Evolutionary conservation across 37 sponge, comb jelly and placozoan species (phyloP).

Genomic region (Cliona cf. orientalis): DNA sequence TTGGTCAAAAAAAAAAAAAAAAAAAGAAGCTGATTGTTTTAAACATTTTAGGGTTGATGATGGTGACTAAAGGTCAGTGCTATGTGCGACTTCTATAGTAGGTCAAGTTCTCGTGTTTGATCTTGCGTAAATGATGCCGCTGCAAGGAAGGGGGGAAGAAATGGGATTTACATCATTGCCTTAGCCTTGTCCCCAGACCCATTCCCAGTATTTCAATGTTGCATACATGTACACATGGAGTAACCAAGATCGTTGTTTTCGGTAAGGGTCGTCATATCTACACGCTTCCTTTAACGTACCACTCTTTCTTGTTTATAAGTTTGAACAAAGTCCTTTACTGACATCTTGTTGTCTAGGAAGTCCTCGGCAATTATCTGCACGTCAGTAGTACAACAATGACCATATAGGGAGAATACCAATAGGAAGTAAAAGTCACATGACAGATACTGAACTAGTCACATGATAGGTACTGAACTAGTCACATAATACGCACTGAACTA

Average conservation of each 20-base stretch:
- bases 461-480: neutral
- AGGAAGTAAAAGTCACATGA: neutral
- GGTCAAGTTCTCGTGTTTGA: conserved; percentile 49
- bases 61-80: too few species aligned
- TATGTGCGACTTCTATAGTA: too few species aligned
- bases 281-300: conserved; percentile 10
- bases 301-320: conserved; percentile 50
- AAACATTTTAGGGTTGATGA: neutral
- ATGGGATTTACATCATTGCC: neutral
- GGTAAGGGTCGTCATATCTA: neutral
- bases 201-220: too few species aligned
- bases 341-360: conserved; percentile 56
- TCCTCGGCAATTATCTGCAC: conserved; percentile 57
- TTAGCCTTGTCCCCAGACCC: too few species aligned
- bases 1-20: neutral
- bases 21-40: neutral
- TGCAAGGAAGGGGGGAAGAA: neutral
- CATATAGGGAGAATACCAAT: neutral
- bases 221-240: too few species aligned
- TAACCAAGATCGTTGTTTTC: neutral
- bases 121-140: conserved; percentile 39
- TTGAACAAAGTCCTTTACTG: conserved; percentile 38
- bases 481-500: neutral
- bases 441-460: neutral
- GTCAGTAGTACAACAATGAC: neutral